Conservation (phyloP, 2,888 invertebrate genomes). For the Pammene aurita region DNA sequence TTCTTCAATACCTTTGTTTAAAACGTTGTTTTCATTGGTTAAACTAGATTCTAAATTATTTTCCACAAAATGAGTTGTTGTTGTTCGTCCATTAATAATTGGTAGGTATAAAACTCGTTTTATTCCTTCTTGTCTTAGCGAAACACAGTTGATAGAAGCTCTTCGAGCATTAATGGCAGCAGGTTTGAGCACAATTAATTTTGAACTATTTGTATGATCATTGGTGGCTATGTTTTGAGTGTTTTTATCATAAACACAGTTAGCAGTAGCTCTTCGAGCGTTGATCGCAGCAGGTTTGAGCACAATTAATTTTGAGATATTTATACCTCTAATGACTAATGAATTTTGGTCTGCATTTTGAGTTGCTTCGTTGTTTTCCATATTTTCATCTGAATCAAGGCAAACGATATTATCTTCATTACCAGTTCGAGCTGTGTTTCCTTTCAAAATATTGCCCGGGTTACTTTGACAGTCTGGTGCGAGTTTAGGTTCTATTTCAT, state of each 20-base stretch:
- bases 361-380: background rate
- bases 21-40: background rate
- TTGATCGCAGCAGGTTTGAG: conserved; percentile 18
- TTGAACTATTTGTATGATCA: background rate
- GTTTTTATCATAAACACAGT: background rate
- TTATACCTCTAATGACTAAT: background rate
- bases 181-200: conserved; percentile 13
- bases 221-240: background rate
- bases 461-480: background rate
- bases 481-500: background rate
- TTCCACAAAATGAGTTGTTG: conserved; percentile 4
- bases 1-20: too few species aligned
- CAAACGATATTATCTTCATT: background rate
- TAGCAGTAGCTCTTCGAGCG: conserved; percentile 6
- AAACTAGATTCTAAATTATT: background rate
- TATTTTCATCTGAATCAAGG: conserved; percentile 23
- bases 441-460: background rate
- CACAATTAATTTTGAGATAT: background rate
- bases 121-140: background rate
- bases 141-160: conserved; percentile 1
- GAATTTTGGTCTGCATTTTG: background rate
- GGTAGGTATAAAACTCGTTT: background rate
- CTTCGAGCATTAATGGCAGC: conserved; percentile 9
- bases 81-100: background rate
- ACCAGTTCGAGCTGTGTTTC: background rate